phyloP scores from a whole-genome alignment of 2,888 invertebrate genomes.

The Cephus sareptanus region DNA sequence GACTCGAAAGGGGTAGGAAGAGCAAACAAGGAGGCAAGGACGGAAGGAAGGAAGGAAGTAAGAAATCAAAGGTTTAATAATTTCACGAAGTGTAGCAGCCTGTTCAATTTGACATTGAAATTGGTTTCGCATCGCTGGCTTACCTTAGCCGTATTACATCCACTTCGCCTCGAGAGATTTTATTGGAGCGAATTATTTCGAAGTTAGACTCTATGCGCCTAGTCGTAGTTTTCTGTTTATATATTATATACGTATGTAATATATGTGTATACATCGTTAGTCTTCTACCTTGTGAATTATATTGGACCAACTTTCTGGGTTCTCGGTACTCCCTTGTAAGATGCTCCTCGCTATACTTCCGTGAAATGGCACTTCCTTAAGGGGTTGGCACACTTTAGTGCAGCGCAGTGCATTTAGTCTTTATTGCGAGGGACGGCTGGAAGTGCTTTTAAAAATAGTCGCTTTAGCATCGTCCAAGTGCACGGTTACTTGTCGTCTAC shows the following conservation, averaged over 20 bases:
- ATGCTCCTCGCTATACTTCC: background rate
- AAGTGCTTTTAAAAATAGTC: background rate
- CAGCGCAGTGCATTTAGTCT: background rate
- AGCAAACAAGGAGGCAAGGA: background rate
- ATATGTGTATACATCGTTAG: background rate
- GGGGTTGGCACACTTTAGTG: background rate
- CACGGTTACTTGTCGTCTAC: background rate
- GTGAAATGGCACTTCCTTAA: background rate
- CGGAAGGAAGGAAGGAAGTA: background rate
- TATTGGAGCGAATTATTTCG: background rate
- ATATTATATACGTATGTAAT: background rate
- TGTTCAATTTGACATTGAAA: background rate
- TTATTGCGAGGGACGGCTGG: background rate
- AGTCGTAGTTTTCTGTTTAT: background rate
- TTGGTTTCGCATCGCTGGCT: background rate
- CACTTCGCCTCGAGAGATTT: background rate
- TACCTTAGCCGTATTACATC: background rate
- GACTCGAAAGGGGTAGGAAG: background rate
- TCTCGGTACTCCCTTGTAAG: background rate
- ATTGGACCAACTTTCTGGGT: background rate
- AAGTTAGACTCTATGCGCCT: no score
- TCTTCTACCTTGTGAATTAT: background rate
- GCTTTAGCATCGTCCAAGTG: background rate
- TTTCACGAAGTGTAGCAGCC: background rate
- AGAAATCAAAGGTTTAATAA: conserved; percentile 2